These are phyloP conservation scores for Heliconius eleuchia DNA, from an alignment of 1,140 invertebrate species.

Conservation along the genomic window DNA sequence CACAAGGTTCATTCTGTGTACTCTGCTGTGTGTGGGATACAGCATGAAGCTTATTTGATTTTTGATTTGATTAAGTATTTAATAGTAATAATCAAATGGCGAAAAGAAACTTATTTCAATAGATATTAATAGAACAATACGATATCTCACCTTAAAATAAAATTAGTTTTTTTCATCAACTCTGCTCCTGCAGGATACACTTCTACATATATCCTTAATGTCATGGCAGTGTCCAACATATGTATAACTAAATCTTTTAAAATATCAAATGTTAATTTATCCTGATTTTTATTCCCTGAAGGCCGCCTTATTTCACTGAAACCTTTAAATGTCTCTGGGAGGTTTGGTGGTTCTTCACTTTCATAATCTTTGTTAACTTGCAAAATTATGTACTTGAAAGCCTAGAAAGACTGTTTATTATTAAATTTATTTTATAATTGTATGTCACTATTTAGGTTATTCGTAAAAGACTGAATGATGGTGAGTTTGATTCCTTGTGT, in stretches of 20 bases:
- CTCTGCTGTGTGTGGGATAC: no score
- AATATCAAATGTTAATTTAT: conserved; percentile 72
- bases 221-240: conserved; percentile 86
- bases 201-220: conserved; percentile 85
- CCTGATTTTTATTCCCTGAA: conserved; percentile 48
- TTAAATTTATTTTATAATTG: background rate
- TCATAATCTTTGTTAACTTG: conserved; percentile 82
- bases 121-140: background rate
- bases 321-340: conserved; percentile 78
- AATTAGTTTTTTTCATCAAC: conserved; percentile 81
- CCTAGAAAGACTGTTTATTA: conserved; percentile 51
- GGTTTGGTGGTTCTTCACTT: conserved; percentile 71
- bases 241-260: conserved; percentile 88
- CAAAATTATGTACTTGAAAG: conserved; percentile 75
- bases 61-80: no score
- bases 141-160: conserved; percentile 81
- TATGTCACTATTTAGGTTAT: no score
- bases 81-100: background rate
- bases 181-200: conserved; percentile 82
- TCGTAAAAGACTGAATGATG: no score
- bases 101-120: background rate
- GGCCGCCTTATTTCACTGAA: conserved; percentile 69
- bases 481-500: no score
- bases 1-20: no score
- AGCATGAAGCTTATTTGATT: no score